Base-by-base conservation (phyloP, 2,113 vertebrate genomes). In the Rostratula benghalensis region DNA sequence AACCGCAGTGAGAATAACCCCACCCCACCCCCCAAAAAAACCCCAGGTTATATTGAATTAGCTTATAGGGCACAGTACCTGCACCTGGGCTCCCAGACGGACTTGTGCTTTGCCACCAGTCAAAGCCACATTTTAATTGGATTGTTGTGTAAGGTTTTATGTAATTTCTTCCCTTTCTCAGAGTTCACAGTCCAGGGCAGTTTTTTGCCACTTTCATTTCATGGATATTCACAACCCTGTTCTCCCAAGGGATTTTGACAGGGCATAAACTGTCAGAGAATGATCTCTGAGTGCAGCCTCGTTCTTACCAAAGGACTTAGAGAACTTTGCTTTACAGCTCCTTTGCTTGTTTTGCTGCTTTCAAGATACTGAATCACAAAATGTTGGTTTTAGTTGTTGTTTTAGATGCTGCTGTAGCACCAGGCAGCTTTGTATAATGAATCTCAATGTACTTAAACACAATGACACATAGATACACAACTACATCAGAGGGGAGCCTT, bases 11-110 rank as follows among this genome's bases (percentile, higher is more conserved):
- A 4, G 6, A 8, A 46, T 39, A 78, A 86, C 3, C 1, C 0
- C 6, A 3, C 1, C 0, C 6, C 10, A 0, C 24, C 33, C 0
- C 27, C n/a, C 56, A 39, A 48, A 41, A 4, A 82, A 75, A 87
- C 18, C 5, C 11, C 30, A 39, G 35, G 7, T 43, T 64, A 15
- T 37, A 45, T 0, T 59, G 67, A 75, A 20, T 37, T 56, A 56
- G 6, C 81, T 90, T 81, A 56, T 11, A 67, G 41, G 9, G 24
- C 56, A 70, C 10, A 10, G 35, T 33, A 41, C 13, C 56, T 45
- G 27, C 9, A 76, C 18, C 25, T 50, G 64, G 1, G 1, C 30
- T 94, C 31, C 61, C 61, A 33, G 76, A 13, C 63, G 61, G n/a
- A 30, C 28, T 69, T 79, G 51, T 68, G 46, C 77, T 87, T 82